Conservation (phyloP, 2,797 vertebrate genomes). For the Enteromius treurensis region DNA sequence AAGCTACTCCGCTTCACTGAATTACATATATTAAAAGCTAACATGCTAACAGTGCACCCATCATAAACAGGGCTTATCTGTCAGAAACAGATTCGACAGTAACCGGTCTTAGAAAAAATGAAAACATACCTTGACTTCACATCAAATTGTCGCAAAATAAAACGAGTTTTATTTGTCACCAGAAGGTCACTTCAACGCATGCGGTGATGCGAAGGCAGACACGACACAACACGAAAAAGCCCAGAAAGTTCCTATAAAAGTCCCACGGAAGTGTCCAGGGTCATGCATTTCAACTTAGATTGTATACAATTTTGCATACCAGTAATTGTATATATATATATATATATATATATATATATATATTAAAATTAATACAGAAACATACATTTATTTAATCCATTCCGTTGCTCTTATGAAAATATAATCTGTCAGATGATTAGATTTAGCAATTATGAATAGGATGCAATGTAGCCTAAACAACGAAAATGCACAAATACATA, state of each 20-base stretch:
- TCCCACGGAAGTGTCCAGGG: conserved; percentile 25
- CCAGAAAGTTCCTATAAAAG: conserved; percentile 24
- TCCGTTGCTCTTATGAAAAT: background rate
- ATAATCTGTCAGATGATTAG: background rate
- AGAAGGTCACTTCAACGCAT: conserved; percentile 25
- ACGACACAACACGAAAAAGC: background rate
- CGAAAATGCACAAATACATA: background rate
- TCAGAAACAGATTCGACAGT: background rate
- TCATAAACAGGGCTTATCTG: background rate
- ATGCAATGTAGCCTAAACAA: background rate
- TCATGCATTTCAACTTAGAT: background rate
- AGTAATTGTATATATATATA: too few relatives aligned
- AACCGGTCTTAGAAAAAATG: background rate
- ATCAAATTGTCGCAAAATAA: background rate
- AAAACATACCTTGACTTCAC: conserved; percentile 14
- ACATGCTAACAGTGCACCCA: background rate
- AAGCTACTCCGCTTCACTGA: background rate
- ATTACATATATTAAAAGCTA: background rate
- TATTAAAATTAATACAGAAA: too few relatives aligned
- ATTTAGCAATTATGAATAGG: background rate
- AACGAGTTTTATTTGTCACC: background rate
- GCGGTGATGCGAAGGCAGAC: conserved; percentile 12
- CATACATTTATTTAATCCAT: too few relatives aligned
- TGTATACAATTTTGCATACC: background rate
- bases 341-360: too few relatives aligned